phyloP scores from a whole-genome alignment of 2,888 invertebrate species.

The Sylvicola fuscatus region DNA sequence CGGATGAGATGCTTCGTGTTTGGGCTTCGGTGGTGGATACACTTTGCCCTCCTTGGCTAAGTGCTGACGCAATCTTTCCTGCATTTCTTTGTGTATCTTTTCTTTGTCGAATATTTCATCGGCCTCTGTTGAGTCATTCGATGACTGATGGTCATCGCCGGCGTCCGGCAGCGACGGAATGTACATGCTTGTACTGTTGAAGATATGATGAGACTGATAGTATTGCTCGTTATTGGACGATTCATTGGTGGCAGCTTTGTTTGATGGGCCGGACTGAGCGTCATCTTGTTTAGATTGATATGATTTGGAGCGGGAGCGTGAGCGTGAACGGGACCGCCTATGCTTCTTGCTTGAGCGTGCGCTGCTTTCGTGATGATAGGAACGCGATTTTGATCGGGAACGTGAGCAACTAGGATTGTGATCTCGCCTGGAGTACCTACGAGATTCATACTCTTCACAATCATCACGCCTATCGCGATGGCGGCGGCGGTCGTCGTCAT shows the following conservation, averaged over 20 bases:
- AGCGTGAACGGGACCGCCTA: background rate
- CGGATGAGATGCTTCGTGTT: conserved; percentile 35
- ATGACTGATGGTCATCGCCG: background rate
- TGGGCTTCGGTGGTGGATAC: conserved; percentile 37
- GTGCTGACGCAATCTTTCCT: conserved; percentile 20
- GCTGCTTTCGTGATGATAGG: background rate
- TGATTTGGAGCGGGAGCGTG: background rate
- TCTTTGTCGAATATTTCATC: conserved; percentile 24
- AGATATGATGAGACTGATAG: too few species aligned
- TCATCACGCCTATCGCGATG: background rate
- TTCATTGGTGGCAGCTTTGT: too few species aligned
- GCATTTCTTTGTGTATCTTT: conserved; percentile 24
- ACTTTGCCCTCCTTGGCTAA: conserved; percentile 23
- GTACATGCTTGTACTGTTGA: too few species aligned
- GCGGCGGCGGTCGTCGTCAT: background rate
- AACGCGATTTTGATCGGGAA: background rate
- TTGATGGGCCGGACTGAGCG: too few species aligned
- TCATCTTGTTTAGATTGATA: background rate
- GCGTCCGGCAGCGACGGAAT: too few species aligned
- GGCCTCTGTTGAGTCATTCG: conserved; percentile 8
- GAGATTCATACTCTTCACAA: background rate
- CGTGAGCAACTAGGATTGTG: background rate
- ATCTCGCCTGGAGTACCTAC: background rate
- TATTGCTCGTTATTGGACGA: too few species aligned
- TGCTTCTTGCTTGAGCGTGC: background rate